These are phyloP conservation scores for Acleris cristana DNA, from an alignment of 2,888 invertebrate species.

Conservation along the genomic window DNA sequence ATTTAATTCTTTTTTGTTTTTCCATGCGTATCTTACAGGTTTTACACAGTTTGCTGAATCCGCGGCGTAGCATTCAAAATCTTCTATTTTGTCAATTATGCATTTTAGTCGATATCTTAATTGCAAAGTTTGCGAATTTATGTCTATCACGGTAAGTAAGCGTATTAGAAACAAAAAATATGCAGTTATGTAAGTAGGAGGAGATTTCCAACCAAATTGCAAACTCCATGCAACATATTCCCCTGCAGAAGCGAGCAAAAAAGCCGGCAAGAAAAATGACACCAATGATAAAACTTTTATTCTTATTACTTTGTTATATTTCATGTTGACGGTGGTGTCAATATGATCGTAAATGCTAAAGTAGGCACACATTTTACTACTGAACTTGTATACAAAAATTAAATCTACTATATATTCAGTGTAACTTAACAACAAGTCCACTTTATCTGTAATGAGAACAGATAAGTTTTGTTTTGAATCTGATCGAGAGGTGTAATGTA, in stretches of 20 bases:
- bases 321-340: background rate
- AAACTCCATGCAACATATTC: background rate
- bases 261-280: background rate
- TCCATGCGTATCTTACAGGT: background rate
- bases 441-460: background rate
- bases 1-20: background rate
- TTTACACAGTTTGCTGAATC: background rate
- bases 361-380: background rate
- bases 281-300: background rate
- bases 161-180: constrained; percentile 13
- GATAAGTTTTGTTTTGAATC: background rate
- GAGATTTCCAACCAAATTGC: background rate
- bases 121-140: constrained; percentile 1
- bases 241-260: background rate
- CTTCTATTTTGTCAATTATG: background rate
- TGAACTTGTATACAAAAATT: background rate
- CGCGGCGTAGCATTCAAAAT: background rate
- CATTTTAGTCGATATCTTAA: background rate
- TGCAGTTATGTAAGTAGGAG: background rate
- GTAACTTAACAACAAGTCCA: background rate
- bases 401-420: background rate
- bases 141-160: background rate
- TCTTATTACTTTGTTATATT: background rate
- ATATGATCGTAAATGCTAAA: constrained; percentile 1
- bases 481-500: background rate